Conservation (phyloP, 2,797 vertebrate species). For the Chrysocyon brachyurus region DNA sequence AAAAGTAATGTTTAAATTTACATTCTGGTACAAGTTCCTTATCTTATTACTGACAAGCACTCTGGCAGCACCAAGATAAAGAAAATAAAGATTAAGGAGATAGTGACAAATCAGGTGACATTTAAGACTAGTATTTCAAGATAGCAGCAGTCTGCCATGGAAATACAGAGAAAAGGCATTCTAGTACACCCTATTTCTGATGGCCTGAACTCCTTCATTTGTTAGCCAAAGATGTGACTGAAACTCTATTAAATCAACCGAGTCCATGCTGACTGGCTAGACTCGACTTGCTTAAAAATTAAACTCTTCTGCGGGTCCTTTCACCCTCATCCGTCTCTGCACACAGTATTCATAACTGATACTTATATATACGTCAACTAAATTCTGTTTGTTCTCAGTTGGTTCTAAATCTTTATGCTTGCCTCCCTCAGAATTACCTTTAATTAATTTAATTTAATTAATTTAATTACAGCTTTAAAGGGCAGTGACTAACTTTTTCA, state of each 20-base stretch:
- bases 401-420: background rate
- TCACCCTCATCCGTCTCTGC: background rate
- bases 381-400: background rate
- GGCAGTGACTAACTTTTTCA: background rate
- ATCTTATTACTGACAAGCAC: background rate
- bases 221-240: background rate
- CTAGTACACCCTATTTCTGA: background rate
- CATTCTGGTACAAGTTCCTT: background rate
- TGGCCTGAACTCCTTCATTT: background rate
- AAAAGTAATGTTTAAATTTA: background rate
- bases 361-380: background rate
- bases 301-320: background rate
- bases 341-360: background rate
- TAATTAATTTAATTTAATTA: background rate
- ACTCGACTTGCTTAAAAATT: background rate
- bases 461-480: background rate
- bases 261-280: background rate
- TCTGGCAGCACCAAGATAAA: background rate
- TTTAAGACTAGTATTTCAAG: background rate
- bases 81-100: background rate
- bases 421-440: background rate
- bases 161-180: background rate
- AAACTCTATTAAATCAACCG: constrained; percentile 1
- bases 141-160: background rate
- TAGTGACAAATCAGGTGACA: background rate